These are phyloP conservation scores for Jaculus jaculus DNA, from an alignment of 2,113 vertebrate species.

Conservation along the genomic window DNA sequence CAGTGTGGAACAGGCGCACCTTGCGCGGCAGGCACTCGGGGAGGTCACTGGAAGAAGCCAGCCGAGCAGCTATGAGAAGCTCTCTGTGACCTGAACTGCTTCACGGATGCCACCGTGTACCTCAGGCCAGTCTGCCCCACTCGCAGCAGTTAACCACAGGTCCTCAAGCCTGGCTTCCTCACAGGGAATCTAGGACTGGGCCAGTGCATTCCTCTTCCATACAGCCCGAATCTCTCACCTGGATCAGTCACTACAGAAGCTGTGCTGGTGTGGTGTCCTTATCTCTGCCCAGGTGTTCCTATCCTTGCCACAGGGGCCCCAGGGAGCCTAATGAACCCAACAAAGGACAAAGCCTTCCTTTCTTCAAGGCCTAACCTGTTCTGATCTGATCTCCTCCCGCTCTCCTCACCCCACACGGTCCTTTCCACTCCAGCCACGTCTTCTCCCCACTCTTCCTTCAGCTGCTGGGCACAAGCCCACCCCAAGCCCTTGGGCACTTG, in stretches of 20 bases:
- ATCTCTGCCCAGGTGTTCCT: background rate
- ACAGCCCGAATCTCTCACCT: background rate
- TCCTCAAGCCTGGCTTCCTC: background rate
- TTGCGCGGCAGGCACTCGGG: background rate
- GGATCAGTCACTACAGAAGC: background rate
- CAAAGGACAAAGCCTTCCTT: background rate
- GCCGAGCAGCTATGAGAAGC: background rate
- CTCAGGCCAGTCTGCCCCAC: background rate
- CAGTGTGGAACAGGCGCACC: background rate
- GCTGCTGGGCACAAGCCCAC: conserved; percentile 3
- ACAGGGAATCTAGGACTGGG: background rate
- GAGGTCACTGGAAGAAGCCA: background rate
- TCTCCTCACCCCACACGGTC: background rate
- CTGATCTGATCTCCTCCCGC: background rate
- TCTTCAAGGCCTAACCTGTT: background rate
- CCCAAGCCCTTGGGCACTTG: background rate
- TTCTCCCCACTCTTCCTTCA: background rate
- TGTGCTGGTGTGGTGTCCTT: background rate
- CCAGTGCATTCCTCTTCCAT: background rate
- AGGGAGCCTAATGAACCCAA: background rate
- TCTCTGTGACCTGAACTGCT: background rate
- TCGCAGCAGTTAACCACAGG: background rate
- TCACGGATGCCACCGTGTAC: background rate
- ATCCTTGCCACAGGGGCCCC: background rate
- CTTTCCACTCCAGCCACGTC: background rate